Conservation (phyloP, 1,140 invertebrate species). For the Aphelenchoides fujianensis region DNA sequence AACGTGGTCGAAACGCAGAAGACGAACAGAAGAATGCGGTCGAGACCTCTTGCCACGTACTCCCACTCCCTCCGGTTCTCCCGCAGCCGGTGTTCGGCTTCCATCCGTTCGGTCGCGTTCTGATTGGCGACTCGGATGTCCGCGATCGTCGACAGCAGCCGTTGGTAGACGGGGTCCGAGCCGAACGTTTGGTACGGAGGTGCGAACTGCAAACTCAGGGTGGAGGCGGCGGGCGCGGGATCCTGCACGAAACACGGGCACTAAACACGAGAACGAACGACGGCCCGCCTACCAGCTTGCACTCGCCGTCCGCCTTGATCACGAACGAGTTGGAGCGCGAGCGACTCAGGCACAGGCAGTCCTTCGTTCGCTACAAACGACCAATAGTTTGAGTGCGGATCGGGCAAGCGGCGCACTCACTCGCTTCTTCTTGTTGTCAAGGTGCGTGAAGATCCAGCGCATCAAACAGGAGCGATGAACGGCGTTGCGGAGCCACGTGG, state of each 20-base stretch:
- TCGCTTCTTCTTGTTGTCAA: slow-evolving; percentile 5
- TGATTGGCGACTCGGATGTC: slow-evolving; percentile 23
- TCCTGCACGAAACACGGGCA: too few relatives aligned
- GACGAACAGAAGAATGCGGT: slow-evolving; percentile 21
- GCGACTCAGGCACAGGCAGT: slow-evolving; percentile 19
- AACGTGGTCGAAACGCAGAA: slow-evolving; percentile 25
- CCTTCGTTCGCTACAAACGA: background rate
- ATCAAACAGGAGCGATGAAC: slow-evolving; percentile 16
- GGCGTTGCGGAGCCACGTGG: slow-evolving; percentile 16
- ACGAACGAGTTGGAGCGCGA: slow-evolving; percentile 10
- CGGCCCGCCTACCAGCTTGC: slow-evolving; percentile 31
- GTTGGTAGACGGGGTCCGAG: slow-evolving; percentile 15
- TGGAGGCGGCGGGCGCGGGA: background rate
- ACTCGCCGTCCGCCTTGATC: slow-evolving; percentile 18
- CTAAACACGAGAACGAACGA: too few relatives aligned
- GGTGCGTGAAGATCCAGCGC: slow-evolving; percentile 28
- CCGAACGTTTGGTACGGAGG: slow-evolving; percentile 22
- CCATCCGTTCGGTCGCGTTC: slow-evolving; percentile 15
- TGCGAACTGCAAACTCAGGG: slow-evolving; percentile 15
- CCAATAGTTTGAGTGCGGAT: background rate
- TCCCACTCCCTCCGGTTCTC: slow-evolving; percentile 30
- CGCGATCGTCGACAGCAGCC: slow-evolving; percentile 14
- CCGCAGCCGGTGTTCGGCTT: slow-evolving; percentile 15
- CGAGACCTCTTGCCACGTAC: slow-evolving; percentile 27
- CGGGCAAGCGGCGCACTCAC: slow-evolving; percentile 25